Base-by-base conservation (phyloP, 2,797 vertebrate genomes). In the Hylomyscus alleni region DNA sequence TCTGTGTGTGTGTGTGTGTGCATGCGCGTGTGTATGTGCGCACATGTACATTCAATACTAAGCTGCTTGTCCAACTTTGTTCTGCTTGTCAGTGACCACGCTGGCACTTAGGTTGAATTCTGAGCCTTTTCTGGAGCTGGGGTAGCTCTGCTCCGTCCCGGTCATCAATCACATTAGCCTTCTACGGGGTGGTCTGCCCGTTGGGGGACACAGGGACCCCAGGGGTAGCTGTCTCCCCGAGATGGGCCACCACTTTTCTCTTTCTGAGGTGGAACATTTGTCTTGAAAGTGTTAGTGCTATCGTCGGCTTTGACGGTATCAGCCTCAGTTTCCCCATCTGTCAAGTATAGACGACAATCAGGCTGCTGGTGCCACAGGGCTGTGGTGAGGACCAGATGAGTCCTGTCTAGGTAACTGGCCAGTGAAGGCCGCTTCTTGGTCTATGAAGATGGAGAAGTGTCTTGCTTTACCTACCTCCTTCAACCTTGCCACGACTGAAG, bases 241-340 rank as follows among this genome's bases (percentile, higher is more conserved):
- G 44, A 34, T 0, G 3, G 26, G 13, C 14, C 24, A 8, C 22
- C 24, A 5, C 29, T 6, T 22, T 22, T 54, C 60, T 26, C 19
- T 50, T 17, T 50, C 31, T 17, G 1, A n/a, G 29, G 24, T 19
- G 26, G 37, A 34, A 12, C 9, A 9, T 37, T 22, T 31, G 29
- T 58, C 19, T 50, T 1, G 77, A 67, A 90, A 13, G 69, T 56
- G 72, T 15, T 24, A 87, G 47, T 6, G 14, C 14, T 29, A 24
- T 24, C 37, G 15, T 90, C 15, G 52, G 29, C 65, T 89, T 77
- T 58, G 62, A 65, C 60, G 13, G 12, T 47, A 5, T 6, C 22
- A 37, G 75, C 34, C 92, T 97, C 81, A 72, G 94, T 94, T 91
- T 95, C 26, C 67, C 31, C 20, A 34, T 3, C 20, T 50, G 44